Evolutionary conservation across 2,113 vertebrate species (phyloP).

Genomic region (Nannobrachium achirus): DNA sequence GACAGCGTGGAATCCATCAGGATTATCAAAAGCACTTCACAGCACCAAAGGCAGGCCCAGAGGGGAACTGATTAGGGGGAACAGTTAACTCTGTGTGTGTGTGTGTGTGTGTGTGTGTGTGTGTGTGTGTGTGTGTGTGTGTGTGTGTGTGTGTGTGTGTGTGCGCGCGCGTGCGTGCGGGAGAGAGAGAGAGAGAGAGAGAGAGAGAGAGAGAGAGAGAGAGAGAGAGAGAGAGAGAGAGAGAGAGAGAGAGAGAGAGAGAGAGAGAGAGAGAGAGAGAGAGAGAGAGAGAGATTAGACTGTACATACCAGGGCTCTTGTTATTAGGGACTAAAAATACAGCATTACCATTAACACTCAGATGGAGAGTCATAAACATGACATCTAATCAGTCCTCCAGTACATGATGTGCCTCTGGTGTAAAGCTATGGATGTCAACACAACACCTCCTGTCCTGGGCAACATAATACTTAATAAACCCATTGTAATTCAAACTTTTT

Average conservation of each 20-base stretch:
- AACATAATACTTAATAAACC: background rate
- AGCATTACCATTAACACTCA: conserved; percentile 44
- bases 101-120: conserved; percentile 21
- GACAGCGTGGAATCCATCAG: conserved; percentile 55
- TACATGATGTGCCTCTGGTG: background rate
- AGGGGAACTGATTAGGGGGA: conserved; percentile 54
- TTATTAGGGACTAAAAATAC: conserved; percentile 57
- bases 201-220: background rate
- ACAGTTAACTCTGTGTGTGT: conserved; percentile 49
- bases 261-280: no score
- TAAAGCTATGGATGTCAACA: conserved; percentile 13
- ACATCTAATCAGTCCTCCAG: conserved; percentile 30
- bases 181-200: background rate
- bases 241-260: no score
- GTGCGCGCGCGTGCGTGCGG: background rate
- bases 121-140: conserved; percentile 25
- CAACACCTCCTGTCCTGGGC: background rate
- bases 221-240: no score
- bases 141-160: conserved; percentile 15
- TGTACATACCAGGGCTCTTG: conserved; percentile 39
- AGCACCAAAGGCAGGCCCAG: conserved; percentile 35
- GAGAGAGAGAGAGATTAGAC: conserved; percentile 8
- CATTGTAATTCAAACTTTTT: no score
- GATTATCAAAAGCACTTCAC: conserved; percentile 63
- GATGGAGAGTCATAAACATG: conserved; percentile 38